These are phyloP conservation scores for Hirudinaria manillensis DNA, from an alignment of 2,888 invertebrate genomes.

Conservation along the genomic window DNA sequence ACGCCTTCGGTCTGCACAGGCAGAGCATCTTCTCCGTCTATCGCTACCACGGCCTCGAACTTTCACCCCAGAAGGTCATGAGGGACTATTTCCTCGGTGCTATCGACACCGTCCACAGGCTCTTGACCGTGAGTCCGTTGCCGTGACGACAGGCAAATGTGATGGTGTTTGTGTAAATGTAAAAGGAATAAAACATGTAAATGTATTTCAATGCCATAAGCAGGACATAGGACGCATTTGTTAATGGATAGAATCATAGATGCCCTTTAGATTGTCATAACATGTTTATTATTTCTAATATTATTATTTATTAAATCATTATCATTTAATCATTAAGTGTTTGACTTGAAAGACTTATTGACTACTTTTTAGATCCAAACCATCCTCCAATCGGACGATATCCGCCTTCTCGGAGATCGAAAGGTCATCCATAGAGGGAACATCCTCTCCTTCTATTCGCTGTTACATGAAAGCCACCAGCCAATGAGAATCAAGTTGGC, in stretches of 20 bases:
- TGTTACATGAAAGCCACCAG: background rate
- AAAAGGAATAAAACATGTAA: background rate
- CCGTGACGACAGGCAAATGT: background rate
- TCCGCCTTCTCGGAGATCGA: background rate
- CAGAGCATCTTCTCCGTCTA: background rate
- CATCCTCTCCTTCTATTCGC: conserved; percentile 12
- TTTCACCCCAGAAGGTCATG: background rate
- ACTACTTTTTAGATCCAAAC: conserved; percentile 1
- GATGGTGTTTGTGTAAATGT: conserved; percentile 31
- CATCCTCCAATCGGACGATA: background rate
- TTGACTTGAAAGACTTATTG: no score
- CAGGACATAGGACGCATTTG: no score
- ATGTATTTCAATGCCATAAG: no score
- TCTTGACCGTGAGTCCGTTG: background rate
- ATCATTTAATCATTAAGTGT: no score
- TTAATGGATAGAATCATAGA: no score
- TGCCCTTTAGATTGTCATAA: no score
- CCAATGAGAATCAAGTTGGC: conserved; percentile 7
- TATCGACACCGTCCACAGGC: background rate
- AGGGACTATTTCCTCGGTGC: background rate
- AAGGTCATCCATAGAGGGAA: background rate
- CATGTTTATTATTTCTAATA: no score
- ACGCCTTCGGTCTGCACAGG: background rate
- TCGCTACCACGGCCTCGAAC: background rate
- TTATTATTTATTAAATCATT: no score